These are phyloP conservation scores for Polyommatus iphigenia DNA, from an alignment of 2,888 invertebrate species.

Conservation along the genomic window DNA sequence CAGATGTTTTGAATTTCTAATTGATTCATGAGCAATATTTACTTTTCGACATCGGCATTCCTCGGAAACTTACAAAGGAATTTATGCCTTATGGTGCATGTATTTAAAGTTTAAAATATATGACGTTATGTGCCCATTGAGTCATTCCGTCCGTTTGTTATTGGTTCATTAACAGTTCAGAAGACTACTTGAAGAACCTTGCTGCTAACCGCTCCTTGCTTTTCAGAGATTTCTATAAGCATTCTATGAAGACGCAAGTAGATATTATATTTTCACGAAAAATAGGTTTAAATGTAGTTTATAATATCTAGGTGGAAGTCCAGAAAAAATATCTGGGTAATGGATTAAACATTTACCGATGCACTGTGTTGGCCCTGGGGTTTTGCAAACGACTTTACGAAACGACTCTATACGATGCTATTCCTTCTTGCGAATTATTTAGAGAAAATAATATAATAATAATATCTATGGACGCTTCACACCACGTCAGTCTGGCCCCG, in stretches of 20 bases:
- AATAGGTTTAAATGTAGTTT: neutral
- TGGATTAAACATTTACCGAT: no score
- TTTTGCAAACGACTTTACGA: no score
- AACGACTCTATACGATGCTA: no score
- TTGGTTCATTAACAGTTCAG: neutral
- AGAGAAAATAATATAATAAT: no score
- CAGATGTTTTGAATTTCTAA: slow-evolving; percentile 13
- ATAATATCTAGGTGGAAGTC: neutral
- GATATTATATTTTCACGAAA: neutral
- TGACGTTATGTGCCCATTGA: neutral
- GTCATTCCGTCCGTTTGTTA: neutral
- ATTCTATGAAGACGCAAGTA: neutral
- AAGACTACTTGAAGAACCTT: neutral
- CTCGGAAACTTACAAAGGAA: neutral
- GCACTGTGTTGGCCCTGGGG: no score
- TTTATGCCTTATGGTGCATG: neutral
- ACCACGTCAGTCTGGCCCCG: no score
- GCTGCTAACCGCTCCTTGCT: neutral
- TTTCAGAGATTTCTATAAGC: neutral
- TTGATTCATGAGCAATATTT: slow-evolving; percentile 2
- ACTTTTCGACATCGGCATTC: slow-evolving; percentile 17
- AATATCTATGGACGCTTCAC: no score
- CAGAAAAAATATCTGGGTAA: neutral
- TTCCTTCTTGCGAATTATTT: neutral
- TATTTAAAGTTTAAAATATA: neutral